These are phyloP conservation scores for Atrichornis clamosus DNA, from an alignment of 2,113 vertebrate species.

Conservation along the genomic window DNA sequence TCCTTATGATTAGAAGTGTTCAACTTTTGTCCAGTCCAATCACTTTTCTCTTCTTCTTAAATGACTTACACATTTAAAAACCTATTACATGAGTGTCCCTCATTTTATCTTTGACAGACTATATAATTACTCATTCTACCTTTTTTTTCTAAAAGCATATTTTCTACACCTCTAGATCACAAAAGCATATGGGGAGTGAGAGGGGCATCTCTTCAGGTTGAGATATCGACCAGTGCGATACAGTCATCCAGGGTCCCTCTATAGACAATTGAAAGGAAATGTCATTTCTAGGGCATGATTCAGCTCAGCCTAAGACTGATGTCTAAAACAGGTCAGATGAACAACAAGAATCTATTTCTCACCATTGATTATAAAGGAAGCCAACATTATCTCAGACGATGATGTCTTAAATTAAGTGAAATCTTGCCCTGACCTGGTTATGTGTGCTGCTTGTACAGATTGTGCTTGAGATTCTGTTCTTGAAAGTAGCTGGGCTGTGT, in stretches of 20 bases:
- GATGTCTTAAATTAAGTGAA: not conserved
- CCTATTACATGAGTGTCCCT: accelerated
- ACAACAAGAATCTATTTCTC: not conserved
- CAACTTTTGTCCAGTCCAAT: not conserved
- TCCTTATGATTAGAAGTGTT: not conserved
- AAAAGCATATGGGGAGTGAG: not conserved
- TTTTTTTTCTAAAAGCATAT: not conserved
- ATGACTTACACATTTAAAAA: not conserved
- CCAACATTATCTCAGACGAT: not conserved
- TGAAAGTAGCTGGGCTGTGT: not conserved
- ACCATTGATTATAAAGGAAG: not conserved
- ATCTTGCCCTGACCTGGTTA: not conserved
- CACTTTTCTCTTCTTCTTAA: not conserved
- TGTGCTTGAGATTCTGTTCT: not conserved
- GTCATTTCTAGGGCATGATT: not conserved
- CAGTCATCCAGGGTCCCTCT: not conserved
- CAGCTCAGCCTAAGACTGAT: not conserved
- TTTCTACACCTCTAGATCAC: not conserved
- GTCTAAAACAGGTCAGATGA: not conserved
- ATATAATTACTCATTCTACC: not conserved
- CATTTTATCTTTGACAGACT: not conserved
- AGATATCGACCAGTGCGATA: accelerated
- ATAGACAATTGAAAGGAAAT: not conserved
- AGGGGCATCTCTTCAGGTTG: not conserved
- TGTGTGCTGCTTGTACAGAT: not conserved